phyloP scores from a whole-genome alignment of 2,113 vertebrate species.

The Alectura lathami region DNA sequence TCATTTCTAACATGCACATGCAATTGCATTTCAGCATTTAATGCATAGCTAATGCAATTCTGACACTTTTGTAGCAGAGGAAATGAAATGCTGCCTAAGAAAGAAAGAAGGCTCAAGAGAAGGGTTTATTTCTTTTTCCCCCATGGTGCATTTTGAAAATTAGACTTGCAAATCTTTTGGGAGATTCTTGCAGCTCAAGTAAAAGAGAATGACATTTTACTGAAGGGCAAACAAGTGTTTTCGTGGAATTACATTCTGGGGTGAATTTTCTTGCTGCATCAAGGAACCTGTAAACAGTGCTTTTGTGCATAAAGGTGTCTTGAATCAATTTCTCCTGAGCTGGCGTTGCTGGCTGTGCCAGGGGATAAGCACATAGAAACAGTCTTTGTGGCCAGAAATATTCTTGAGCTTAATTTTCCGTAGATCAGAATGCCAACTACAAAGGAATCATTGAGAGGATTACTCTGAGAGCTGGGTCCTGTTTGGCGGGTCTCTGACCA shows the following conservation, averaged over 20 bases:
- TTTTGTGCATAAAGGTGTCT: not conserved
- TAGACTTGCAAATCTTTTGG: not conserved
- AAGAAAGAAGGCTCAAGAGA: not conserved
- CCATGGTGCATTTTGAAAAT: not conserved
- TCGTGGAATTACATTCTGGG: not conserved
- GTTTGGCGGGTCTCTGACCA: not conserved
- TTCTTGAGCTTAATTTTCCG: slow-evolving; percentile 14
- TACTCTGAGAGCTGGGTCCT: not conserved
- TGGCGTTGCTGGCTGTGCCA: not conserved
- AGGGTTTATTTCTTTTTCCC: not conserved
- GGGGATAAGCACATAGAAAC: not conserved
- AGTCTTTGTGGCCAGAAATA: not conserved
- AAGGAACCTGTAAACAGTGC: not conserved
- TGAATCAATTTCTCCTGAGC: not conserved
- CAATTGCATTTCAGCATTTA: not conserved
- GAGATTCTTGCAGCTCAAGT: not conserved
- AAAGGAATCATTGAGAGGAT: slow-evolving; percentile 4
- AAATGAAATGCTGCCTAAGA: not conserved
- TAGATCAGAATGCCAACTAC: not conserved
- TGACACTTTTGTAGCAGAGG: not conserved
- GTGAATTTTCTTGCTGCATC: not conserved
- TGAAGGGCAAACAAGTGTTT: not conserved
- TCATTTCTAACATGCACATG: not conserved
- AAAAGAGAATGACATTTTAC: not conserved
- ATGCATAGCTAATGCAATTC: not conserved